Evolutionary conservation across 2,888 invertebrate genomes (phyloP), one percentile per base, ranked within the genome.

Genomic region (Mamestra brassicae): DNA sequence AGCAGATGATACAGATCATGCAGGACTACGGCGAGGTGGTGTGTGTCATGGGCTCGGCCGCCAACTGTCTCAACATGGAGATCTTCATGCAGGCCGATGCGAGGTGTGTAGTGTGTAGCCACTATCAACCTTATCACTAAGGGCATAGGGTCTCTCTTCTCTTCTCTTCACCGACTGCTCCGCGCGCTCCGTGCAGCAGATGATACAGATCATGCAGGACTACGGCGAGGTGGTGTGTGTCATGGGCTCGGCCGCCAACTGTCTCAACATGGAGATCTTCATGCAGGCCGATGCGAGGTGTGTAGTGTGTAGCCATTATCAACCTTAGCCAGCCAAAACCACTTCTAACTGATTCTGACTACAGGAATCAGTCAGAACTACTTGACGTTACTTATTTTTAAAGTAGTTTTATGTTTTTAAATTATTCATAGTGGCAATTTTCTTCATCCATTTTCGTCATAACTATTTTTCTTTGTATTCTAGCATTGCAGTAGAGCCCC

Each of bases 161-260:
- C 36, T 58, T 26, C 36, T 58, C 15, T 36, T 34, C 58, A 36
- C 3, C 36, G 36, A 58, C 3, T 58, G 36, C 36, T 99, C 98
- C 2, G 98, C 99, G n/a, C 97, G 97, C 83, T 99, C 98, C 17
- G 99, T 99, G 0, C 97, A 98, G 50, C 98, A 98, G 94, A 99
- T 99, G 99, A 95, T 98, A 80, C 97, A 97, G 88, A 99, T 99
- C 76, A 99, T 99, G 99, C 96, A 98, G 96, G 99, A 99, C 90
- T 99, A 99, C 92, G 99, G 99, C 1, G 99, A 99, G 96, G 98
- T 99, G 42, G 99, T 99, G 0, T 98, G 99, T 88, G 98, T 99
- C 38, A 97, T 99, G 90, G 99, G 99, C 10, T 99, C 99, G 7
- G 98, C 99, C 0, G 97, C 97, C 52, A 99, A 98, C 92, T 98